Evolutionary conservation across 2,113 vertebrate genomes (phyloP), one percentile per base, ranked within the genome.

Genomic region (Ifrita kowaldi): DNA sequence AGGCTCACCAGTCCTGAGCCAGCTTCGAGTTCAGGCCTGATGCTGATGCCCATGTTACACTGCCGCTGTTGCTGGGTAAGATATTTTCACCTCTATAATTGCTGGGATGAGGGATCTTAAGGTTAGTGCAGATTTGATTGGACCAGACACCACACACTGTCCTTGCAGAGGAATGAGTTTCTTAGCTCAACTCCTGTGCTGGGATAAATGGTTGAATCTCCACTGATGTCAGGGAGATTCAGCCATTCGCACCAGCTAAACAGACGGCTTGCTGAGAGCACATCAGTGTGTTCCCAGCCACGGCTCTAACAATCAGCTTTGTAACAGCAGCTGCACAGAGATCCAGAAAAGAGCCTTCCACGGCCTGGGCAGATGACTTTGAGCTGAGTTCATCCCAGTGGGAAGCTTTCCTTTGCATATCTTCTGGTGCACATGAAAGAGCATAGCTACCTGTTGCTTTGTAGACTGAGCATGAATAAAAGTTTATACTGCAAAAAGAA

Each of bases 361-460:
- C 0, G 0, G 1, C 35, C 47, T 1, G 2, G 41, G 42, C 67
- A 77, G 44, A 52, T 30, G 32, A 64, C 89, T 60, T 44, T 10
- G 44, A 82, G 47, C 76, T 53, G 52, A 92, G 52, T 18, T 81
- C 44, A 70, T 56, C 46, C 0, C 88, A 95, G 93, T 1, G 1
- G 64, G 80, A 89, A 90, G 28, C 37, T 62, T 84, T 90, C 26
- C 44, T 95, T 71, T 82, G 41, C 83, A 76, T 56, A 57, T 62
- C 37, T 92, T 89, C 53, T 1, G 0, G 68, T 64, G 52, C 44
- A 87, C 64, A 73, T 94, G 77, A 97, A 97, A 95, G 83, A 88
- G 60, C 65, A 78, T 63, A 15, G 6, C n/a, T 89, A 94, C 79
- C 76, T 90, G 68, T 82, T 81, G 64, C 89, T 90, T 69, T 92